Evolutionary conservation across 2,113 vertebrate species (phyloP).

Genomic region (Platycercus adscitus): DNA sequence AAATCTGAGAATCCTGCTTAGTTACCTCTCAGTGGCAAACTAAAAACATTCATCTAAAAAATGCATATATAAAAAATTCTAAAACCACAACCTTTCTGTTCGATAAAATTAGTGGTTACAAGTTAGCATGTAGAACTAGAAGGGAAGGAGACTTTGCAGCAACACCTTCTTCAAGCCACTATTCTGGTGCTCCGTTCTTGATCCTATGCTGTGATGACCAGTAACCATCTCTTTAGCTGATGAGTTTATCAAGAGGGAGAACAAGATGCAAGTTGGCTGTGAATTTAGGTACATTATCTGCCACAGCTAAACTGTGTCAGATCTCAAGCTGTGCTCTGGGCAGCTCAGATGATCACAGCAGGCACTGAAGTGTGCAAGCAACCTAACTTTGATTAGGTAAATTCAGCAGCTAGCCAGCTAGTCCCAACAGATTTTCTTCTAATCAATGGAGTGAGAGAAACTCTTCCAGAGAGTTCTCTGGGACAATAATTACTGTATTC

Average conservation of each 20-base stretch:
- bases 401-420: background rate
- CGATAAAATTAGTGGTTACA: background rate
- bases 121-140: background rate
- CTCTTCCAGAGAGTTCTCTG: background rate
- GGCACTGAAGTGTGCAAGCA: background rate
- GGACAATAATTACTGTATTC: background rate
- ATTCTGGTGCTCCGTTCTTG: background rate
- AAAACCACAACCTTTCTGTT: background rate
- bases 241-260: background rate
- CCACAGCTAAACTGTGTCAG: background rate
- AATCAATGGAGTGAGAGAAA: background rate
- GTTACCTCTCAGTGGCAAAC: background rate
- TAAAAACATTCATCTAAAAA: background rate
- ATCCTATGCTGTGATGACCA: accelerated
- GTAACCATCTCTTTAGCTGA: background rate
- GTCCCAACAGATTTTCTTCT: background rate
- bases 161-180: background rate
- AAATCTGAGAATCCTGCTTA: background rate
- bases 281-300: background rate
- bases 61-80: background rate
- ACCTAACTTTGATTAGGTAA: background rate
- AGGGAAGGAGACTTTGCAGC: background rate
- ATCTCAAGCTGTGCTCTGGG: background rate
- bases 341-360: background rate
- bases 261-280: background rate